Evolutionary conservation across 2,888 invertebrate genomes (phyloP), one percentile per base, ranked within the genome.

Genomic region (Cerastis leucographa): DNA sequence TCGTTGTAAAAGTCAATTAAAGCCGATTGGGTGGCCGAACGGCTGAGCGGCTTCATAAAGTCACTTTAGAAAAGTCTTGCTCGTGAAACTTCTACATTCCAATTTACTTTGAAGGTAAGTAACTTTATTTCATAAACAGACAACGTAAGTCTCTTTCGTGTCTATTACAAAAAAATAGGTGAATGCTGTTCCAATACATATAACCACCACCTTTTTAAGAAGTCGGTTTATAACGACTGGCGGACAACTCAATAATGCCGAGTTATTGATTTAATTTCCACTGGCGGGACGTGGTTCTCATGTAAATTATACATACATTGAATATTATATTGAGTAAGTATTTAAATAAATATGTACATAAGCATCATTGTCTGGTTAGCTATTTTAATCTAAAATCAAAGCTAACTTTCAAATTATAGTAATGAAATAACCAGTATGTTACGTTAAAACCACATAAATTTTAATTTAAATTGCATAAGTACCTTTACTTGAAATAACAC

Each of bases 1-100:
- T 78, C 80, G 82, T 89, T 84, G 83, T 87, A 85, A 79, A 86
- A 87, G 84, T 89, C 86, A 88, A 87, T 89, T 90, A 81, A 83
- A 71, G 19, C 62, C 62, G 80, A 80, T 79, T 87, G 81, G 80
- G 73, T 77, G 84, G 74, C 69, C 65, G 76, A n/a, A 25, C 74
- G 65, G 40, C 29, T 49, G 64, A 44, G 44, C 40, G 68, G 59
- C 61, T 81, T 74, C 80, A 78, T 59, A 65, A 64, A 64, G 17
- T 42, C n/a, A 42, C n/a, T 62, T 19, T 14, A 66, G 56, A 7
- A 51, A 65, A 74, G 51, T 65, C 62, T 68, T 46, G 49, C 42
- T 69, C 49, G 44, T 51, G 25, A 6, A 66, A 56, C 69, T 73
- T 67, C 62, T n/a, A 54, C 59, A 74, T 73, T 74, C 46, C 17